Percentiles rank a stretch among this genome's conserved stretches.
phyloP scores from a whole-genome alignment of 1,140 invertebrate genomes.

The Drosophila arawakana region DNA sequence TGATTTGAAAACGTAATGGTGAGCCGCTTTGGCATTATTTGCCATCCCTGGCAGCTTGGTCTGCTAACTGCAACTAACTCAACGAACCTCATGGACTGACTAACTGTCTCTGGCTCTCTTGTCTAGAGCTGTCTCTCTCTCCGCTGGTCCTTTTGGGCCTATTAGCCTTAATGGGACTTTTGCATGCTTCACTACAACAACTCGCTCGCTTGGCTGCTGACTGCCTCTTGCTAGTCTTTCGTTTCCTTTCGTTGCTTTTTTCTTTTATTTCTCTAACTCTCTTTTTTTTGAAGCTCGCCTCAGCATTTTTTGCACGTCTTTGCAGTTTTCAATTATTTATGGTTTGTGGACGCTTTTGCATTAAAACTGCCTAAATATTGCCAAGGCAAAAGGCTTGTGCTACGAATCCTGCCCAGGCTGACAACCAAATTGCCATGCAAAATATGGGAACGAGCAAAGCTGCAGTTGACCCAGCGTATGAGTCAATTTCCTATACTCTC shows the following conservation, averaged over 20 bases:
- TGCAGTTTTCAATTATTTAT: slow-evolving; percentile 77
- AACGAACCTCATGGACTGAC: slow-evolving; percentile 48
- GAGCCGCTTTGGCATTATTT: neutral
- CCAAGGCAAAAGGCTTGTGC: slow-evolving; percentile 42
- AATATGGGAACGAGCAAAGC: slow-evolving; percentile 52
- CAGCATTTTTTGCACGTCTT: slow-evolving; percentile 69
- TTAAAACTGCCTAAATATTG: slow-evolving; percentile 73
- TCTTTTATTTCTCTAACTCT: neutral
- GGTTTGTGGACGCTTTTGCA: slow-evolving; percentile 73
- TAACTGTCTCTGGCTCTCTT: slow-evolving; percentile 41
- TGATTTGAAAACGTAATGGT: too few relatives aligned
- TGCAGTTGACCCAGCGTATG: slow-evolving; percentile 63
- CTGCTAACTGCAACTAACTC: slow-evolving; percentile 42
- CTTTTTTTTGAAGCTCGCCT: slow-evolving; percentile 47
- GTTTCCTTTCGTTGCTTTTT: slow-evolving; percentile 25
- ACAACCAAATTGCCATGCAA: slow-evolving; percentile 59
- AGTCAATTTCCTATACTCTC: slow-evolving; percentile 48
- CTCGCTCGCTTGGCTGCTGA: slow-evolving; percentile 44
- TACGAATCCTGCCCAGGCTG: slow-evolving; percentile 24
- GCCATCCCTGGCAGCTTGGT: slow-evolving; percentile 29
- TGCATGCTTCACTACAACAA: slow-evolving; percentile 72
- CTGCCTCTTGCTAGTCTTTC: slow-evolving; percentile 45
- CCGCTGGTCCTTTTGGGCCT: slow-evolving; percentile 65
- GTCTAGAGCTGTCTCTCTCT: slow-evolving; percentile 47
- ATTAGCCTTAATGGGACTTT: slow-evolving; percentile 76